Conservation (phyloP, 1,140 invertebrate genomes). For the Drosophila busckii region DNA sequence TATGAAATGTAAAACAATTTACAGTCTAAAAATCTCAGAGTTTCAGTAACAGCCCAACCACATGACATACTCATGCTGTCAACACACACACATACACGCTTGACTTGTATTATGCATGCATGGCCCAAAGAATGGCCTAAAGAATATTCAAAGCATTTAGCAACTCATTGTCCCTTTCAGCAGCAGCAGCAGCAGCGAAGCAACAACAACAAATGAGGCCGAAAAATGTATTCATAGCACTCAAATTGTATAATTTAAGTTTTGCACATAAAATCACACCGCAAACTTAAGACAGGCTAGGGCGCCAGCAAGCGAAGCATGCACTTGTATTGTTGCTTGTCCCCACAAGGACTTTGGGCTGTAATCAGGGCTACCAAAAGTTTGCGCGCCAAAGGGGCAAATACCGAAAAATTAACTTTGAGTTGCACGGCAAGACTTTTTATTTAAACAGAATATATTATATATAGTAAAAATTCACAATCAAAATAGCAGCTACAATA, state of each 20-base stretch:
- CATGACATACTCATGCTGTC: constrained; percentile 42
- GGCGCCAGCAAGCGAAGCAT: constrained; percentile 33
- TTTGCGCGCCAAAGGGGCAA: too few relatives aligned
- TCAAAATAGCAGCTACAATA: too few relatives aligned
- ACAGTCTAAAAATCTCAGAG: constrained; percentile 31
- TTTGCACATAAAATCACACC: constrained; percentile 76
- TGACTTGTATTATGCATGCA: constrained; percentile 64
- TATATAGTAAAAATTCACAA: too few relatives aligned
- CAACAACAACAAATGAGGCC: constrained; percentile 26
- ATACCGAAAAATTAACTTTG: too few relatives aligned
- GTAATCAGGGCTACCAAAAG: too few relatives aligned
- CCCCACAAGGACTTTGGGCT: too few relatives aligned
- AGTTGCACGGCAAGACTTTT: too few relatives aligned
- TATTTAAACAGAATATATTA: too few relatives aligned
- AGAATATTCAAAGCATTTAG: constrained; percentile 76
- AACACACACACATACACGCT: not conserved
- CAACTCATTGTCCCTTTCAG: constrained; percentile 73
- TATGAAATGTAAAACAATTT: too few relatives aligned
- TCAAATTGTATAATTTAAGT: constrained; percentile 76
- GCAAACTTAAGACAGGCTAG: constrained; percentile 50
- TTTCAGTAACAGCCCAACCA: constrained; percentile 33
- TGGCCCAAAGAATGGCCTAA: constrained; percentile 56
- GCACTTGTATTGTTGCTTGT: too few relatives aligned
- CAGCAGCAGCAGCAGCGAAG: constrained; percentile 8
- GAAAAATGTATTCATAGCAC: constrained; percentile 66